Conservation (phyloP, 1,140 invertebrate species). For the Andricus grossulariae region DNA sequence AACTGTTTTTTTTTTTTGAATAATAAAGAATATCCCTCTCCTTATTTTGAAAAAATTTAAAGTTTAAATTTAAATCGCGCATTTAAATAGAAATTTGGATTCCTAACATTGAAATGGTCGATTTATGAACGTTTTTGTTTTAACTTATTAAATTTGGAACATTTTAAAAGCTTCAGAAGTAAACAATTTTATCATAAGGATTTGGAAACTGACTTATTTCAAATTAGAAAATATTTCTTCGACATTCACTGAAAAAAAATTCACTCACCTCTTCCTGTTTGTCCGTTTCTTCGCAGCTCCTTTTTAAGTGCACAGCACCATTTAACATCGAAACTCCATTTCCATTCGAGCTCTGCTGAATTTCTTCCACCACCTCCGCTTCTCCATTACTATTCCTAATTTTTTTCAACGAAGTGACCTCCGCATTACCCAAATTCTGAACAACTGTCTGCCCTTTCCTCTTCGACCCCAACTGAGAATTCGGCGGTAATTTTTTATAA, state of each 20-base stretch:
- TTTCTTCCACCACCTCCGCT: not conserved
- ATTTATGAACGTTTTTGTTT: no score
- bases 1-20: no score
- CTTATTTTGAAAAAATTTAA: no score
- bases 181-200: no score
- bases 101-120: no score
- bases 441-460: not conserved
- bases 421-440: not conserved
- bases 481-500: constrained; percentile 70
- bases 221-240: not conserved
- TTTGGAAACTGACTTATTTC: not conserved
- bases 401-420: constrained; percentile 30
- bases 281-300: constrained; percentile 1
- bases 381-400: constrained; percentile 5
- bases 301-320: not conserved
- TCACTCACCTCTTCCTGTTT: not conserved
- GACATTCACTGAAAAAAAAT: not conserved
- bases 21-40: no score
- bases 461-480: not conserved
- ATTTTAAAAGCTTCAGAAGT: no score
- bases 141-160: no score
- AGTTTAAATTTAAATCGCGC: no score
- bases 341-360: not conserved
- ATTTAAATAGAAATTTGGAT: no score
- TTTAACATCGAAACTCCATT: not conserved